Conservation (phyloP, 2,888 invertebrate genomes). For the Cloeon dipterum region DNA sequence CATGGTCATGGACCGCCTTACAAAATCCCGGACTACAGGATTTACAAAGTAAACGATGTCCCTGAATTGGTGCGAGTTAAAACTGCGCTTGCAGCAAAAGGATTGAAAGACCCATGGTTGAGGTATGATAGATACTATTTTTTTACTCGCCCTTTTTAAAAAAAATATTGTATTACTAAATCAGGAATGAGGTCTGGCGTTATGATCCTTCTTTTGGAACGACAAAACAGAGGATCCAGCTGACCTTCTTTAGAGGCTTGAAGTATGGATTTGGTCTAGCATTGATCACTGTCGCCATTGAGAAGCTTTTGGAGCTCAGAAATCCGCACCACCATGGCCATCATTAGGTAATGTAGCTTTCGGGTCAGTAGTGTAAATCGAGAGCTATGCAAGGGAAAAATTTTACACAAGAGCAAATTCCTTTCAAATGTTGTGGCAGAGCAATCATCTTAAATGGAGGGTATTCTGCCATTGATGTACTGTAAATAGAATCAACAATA, state of each 20-base stretch:
- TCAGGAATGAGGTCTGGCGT: conserved; percentile 66
- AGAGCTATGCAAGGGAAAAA: too few species aligned
- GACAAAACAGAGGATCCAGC: conserved; percentile 18
- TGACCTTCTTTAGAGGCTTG: conserved; percentile 37
- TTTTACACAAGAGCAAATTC: too few species aligned
- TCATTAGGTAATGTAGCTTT: too few species aligned
- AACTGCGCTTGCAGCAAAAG: conserved; percentile 38
- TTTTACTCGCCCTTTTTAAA: conserved; percentile 5
- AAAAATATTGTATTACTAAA: conserved; percentile 9
- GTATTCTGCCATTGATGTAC: too few species aligned
- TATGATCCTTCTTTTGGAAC: conserved; percentile 39
- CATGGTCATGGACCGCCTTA: conserved; percentile 29
- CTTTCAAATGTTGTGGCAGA: too few species aligned
- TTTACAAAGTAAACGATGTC: conserved; percentile 47
- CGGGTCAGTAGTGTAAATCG: too few species aligned
- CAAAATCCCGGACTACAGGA: conserved; percentile 43
- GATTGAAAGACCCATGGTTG: conserved; percentile 69
- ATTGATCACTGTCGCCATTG: conserved; percentile 24
- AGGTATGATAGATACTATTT: conserved; percentile 24
- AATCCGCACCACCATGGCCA: conserved; percentile 21
- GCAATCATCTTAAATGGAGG: too few species aligned
- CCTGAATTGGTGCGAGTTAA: conserved; percentile 38
- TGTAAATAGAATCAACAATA: too few species aligned
- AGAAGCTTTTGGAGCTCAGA: conserved; percentile 12
- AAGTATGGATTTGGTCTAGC: conserved; percentile 33